Conservation (phyloP, 2,888 invertebrate species). For the Nomada flava region DNA sequence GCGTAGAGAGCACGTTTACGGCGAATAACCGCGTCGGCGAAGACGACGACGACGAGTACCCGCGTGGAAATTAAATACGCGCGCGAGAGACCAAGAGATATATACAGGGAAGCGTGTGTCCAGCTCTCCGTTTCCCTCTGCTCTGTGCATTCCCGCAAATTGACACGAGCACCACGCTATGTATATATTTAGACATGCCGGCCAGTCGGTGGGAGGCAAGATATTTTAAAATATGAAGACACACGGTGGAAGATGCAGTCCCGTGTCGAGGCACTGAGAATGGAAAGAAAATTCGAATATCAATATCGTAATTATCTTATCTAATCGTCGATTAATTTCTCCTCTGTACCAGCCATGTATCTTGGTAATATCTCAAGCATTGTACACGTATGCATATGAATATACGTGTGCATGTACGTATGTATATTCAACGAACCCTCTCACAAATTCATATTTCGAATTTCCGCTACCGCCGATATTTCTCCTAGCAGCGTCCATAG, state of each 20-base stretch:
- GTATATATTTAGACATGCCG: conserved; percentile 67
- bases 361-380: not conserved
- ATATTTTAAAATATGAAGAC: conserved; percentile 69
- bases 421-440: not conserved
- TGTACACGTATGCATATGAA: not conserved
- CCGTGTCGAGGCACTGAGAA: conserved; percentile 34
- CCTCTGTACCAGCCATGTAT: not conserved
- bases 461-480: conserved; percentile 32
- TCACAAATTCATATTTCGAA: conserved; percentile 51
- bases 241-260: conserved; percentile 59
- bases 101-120: conserved; percentile 11
- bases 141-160: conserved; percentile 56
- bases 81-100: conserved; percentile 14
- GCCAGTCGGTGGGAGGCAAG: conserved; percentile 45
- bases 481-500: conserved; percentile 29
- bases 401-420: no score
- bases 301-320: not conserved
- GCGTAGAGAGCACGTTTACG: conserved; percentile 28
- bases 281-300: conserved; percentile 46
- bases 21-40: not conserved
- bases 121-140: conserved; percentile 2
- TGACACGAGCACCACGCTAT: conserved; percentile 60
- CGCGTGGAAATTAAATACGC: conserved; percentile 45
- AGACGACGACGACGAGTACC: not conserved
- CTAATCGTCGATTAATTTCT: not conserved